Percentiles rank a stretch among this genome's conserved stretches.
Conservation (phyloP, 2,888 invertebrate species). For the Hirtodrosophila duncani region DNA sequence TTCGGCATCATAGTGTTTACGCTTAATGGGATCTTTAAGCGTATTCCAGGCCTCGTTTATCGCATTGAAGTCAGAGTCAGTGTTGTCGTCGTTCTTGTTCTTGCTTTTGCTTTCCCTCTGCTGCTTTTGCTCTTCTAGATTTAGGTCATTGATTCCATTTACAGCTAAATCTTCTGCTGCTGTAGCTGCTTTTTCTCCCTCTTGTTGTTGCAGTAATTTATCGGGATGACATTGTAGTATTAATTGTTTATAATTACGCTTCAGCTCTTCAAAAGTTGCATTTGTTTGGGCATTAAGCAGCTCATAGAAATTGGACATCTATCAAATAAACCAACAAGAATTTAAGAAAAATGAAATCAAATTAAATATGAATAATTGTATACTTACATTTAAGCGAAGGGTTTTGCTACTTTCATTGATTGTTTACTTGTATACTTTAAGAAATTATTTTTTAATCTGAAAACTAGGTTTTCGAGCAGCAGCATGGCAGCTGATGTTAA, state of each 20-base stretch:
- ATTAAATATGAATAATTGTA: slow-evolving; percentile 17
- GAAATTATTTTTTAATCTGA: slow-evolving; percentile 1
- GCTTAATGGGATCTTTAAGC: slow-evolving; percentile 81
- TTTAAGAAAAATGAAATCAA: background rate
- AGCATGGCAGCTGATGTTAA: slow-evolving; percentile 6
- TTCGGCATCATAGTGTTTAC: slow-evolving; percentile 84
- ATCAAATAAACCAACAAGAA: slow-evolving; percentile 22
- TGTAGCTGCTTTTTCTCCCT: slow-evolving; percentile 22
- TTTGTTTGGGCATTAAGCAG: slow-evolving; percentile 62
- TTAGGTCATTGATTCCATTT: slow-evolving; percentile 36
- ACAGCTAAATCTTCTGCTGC: slow-evolving; percentile 25
- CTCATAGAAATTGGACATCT: slow-evolving; percentile 73
- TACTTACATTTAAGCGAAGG: slow-evolving; percentile 48
- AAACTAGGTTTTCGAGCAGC: slow-evolving; percentile 7
- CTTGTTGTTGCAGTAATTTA: slow-evolving; percentile 68
- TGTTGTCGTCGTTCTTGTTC: slow-evolving; percentile 32
- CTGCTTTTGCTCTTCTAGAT: slow-evolving; percentile 33
- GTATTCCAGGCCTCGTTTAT: slow-evolving; percentile 87
- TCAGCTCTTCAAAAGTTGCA: slow-evolving; percentile 73
- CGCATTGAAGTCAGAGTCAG: slow-evolving; percentile 78
- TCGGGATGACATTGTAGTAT: slow-evolving; percentile 78
- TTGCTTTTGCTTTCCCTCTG: too few relatives aligned
- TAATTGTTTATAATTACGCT: slow-evolving; percentile 76
- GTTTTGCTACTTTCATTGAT: background rate
- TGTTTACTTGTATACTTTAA: background rate